A percentile compares a stretch with the other conserved stretches of the same genome.
Evolutionary conservation across 2,113 vertebrate species (phyloP).

Genomic region (Natator depressus): DNA sequence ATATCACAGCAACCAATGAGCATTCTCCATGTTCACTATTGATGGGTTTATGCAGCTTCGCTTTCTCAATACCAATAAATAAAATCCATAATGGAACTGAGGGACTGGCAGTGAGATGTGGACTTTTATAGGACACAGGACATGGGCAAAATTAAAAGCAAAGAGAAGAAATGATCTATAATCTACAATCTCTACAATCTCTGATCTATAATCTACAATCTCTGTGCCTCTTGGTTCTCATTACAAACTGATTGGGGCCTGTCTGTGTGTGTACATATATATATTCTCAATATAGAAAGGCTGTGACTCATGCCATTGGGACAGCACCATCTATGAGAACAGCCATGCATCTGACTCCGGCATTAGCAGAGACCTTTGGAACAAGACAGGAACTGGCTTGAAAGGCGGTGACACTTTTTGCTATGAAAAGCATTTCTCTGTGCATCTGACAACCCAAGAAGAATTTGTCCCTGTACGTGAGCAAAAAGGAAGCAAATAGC

Average conservation of each 20-base stretch:
- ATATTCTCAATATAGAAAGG: background rate
- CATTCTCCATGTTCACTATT: slow-evolving; percentile 30
- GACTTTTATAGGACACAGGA: slow-evolving; percentile 13
- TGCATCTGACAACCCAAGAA: background rate
- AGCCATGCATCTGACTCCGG: accelerated
- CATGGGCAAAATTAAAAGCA: slow-evolving; percentile 35
- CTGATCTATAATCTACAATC: background rate
- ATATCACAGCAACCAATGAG: background rate
- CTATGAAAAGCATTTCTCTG: background rate
- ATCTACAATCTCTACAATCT: too few species aligned
- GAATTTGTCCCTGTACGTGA: background rate
- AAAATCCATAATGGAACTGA: slow-evolving; percentile 13
- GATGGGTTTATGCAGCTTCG: slow-evolving; percentile 50
- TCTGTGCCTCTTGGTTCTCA: background rate
- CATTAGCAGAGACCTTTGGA: background rate
- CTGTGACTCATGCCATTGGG: background rate
- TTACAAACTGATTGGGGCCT: background rate
- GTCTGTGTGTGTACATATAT: background rate
- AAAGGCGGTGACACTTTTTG: background rate
- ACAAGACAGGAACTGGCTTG: background rate
- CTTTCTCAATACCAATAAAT: slow-evolving; percentile 65
- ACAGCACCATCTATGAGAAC: background rate
- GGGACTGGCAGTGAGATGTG: background rate
- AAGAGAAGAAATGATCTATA: background rate
- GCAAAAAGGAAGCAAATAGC: background rate